Conservation (phyloP, 2,113 vertebrate species). For the Odocoileus virginianus region DNA sequence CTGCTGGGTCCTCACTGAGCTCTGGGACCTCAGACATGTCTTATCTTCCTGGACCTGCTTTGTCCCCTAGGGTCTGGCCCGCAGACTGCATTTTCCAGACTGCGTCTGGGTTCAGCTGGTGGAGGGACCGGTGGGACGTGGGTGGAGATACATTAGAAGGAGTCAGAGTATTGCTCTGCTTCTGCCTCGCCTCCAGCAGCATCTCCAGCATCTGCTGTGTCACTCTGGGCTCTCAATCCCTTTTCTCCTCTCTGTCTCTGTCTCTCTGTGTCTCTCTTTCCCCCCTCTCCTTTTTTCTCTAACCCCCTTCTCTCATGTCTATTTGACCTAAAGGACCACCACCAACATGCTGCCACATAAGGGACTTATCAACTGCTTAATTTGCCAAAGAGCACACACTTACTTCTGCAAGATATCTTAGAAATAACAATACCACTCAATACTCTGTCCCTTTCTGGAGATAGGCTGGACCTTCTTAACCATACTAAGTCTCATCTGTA, state of each 20-base stretch:
- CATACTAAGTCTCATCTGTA: not conserved
- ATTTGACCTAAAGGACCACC: not conserved
- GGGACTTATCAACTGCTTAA: not conserved
- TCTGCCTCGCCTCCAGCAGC: fast-evolving
- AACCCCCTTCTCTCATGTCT: not conserved
- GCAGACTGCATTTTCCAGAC: not conserved
- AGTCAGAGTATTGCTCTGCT: not conserved
- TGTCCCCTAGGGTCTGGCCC: fast-evolving
- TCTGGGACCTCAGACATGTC: not conserved
- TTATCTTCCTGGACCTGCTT: not conserved
- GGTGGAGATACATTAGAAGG: not conserved
- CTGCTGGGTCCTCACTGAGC: not conserved
- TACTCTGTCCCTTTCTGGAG: not conserved
- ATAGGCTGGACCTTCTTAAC: not conserved
- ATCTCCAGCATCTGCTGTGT: not conserved
- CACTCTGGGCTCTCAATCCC: not conserved
- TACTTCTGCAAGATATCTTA: not conserved
- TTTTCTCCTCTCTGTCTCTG: too few species aligned
- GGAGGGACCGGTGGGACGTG: fast-evolving
- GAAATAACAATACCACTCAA: not conserved
- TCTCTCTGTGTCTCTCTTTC: not conserved
- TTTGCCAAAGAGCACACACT: not conserved
- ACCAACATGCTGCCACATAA: not conserved
- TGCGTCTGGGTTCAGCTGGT: not conserved
- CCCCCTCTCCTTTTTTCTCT: not conserved